Percentiles rank a stretch among this genome's conserved stretches.
phyloP scores from a whole-genome alignment of 2,797 vertebrate genomes.

The Tadarida brasiliensis region DNA sequence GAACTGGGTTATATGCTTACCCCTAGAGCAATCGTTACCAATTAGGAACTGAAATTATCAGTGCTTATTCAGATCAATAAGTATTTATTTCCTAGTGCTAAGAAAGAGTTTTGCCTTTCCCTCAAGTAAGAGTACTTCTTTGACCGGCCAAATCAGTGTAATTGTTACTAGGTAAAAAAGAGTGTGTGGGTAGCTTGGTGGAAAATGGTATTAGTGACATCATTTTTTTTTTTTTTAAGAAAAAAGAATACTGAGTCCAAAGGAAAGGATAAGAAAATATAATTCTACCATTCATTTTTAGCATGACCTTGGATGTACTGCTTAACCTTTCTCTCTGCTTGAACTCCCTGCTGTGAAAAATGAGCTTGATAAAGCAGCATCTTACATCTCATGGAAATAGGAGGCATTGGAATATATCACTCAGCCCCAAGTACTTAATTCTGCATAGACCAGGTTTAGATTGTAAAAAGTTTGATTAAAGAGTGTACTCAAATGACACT shows the following conservation, averaged over 20 bases:
- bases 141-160: neutral
- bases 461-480: slow-evolving; percentile 79
- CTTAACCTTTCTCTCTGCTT: slow-evolving; percentile 62
- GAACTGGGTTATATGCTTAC: neutral
- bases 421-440: slow-evolving; percentile 62
- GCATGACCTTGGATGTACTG: slow-evolving; percentile 63
- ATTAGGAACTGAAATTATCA: neutral
- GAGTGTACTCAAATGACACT: slow-evolving; percentile 76
- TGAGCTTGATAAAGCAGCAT: slow-evolving; percentile 71
- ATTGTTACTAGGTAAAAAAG: neutral
- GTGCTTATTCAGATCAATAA: slow-evolving; percentile 42
- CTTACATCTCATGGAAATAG: slow-evolving; percentile 67
- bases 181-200: neutral
- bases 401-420: slow-evolving; percentile 69
- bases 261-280: neutral
- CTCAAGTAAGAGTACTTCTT: neutral
- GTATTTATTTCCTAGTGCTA: neutral
- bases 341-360: slow-evolving; percentile 69
- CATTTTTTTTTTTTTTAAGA: slow-evolving; percentile 15
- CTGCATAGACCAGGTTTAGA: slow-evolving; percentile 55
- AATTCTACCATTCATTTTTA: slow-evolving; percentile 10
- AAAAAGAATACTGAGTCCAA: neutral
- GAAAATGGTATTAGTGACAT: neutral
- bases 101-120: slow-evolving; percentile 27
- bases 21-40: neutral